Conservation (phyloP, 2,113 vertebrate genomes). For the Myiozetetes cayanensis region DNA sequence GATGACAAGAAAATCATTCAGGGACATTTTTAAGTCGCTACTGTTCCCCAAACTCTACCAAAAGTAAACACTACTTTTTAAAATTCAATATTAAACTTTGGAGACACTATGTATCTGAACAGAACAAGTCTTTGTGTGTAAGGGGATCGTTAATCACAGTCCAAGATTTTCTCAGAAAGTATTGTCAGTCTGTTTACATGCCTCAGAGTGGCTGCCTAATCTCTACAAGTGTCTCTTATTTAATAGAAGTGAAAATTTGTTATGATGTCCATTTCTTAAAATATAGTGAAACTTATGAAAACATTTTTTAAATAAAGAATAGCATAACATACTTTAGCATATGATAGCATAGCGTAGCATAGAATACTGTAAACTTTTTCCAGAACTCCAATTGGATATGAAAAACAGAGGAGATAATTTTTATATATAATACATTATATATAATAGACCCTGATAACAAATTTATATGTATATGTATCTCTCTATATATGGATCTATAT, state of each 20-base stretch:
- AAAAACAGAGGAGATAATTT: background rate
- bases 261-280: background rate
- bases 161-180: background rate
- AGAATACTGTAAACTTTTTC: background rate
- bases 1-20: background rate
- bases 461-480: too few relatives aligned
- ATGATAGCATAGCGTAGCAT: background rate
- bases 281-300: background rate
- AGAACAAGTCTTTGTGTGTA: background rate
- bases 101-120: background rate
- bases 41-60: background rate
- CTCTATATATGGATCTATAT: background rate
- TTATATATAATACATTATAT: background rate
- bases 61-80: background rate
- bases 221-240: background rate
- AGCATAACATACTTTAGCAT: background rate
- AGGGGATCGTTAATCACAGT: constrained; percentile 17
- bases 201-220: background rate
- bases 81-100: background rate
- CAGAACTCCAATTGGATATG: background rate
- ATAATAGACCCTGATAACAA: background rate
- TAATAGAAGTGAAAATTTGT: background rate
- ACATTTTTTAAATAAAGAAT: background rate
- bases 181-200: background rate
- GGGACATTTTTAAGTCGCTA: background rate